Evolutionary conservation across 2,888 invertebrate species (phyloP).

Genomic region (Callosobruchus maculatus): DNA sequence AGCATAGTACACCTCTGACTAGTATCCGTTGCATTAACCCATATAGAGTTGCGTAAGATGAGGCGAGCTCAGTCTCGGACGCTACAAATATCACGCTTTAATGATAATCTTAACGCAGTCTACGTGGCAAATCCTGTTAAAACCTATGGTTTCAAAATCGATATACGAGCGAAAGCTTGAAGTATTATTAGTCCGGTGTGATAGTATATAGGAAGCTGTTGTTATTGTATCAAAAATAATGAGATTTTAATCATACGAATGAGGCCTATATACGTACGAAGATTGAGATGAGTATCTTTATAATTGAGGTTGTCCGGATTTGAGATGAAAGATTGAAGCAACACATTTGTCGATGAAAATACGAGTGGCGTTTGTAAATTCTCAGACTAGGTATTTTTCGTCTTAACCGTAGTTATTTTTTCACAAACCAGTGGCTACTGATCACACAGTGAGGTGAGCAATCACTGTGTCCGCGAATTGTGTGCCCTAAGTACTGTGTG

Average conservation of each 20-base stretch:
- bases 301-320: background rate
- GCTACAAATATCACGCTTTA: background rate
- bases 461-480: no score
- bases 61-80: background rate
- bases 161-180: background rate
- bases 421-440: no score
- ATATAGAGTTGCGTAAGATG: background rate
- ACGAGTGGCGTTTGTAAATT: no score
- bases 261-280: background rate
- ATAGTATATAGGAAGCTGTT: background rate
- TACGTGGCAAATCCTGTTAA: background rate
- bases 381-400: no score
- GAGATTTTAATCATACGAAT: background rate
- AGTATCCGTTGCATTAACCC: background rate
- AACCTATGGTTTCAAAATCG: background rate
- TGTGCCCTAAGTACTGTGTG: no score
- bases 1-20: background rate
- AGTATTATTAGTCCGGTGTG: no score
- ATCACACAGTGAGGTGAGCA: no score
- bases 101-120: background rate
- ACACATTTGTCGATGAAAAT: no score
- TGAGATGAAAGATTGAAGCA: background rate
- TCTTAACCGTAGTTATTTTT: no score
- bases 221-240: background rate
- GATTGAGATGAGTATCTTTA: background rate